Base-by-base conservation (phyloP, 2,797 vertebrate species). In the Gobionotothen gibberifrons region DNA sequence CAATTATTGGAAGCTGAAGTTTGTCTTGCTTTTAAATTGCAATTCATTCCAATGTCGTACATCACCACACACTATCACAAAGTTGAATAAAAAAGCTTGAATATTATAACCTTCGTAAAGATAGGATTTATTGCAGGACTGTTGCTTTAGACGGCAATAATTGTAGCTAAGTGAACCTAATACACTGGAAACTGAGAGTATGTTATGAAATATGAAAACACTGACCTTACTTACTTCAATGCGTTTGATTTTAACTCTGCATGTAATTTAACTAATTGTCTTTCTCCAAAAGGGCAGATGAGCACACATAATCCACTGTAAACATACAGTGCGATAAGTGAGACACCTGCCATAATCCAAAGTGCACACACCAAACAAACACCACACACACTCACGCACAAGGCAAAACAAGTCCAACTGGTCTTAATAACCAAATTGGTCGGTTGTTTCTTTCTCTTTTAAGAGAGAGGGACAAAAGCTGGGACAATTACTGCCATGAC, bases 371-470 rank as follows among this genome's bases (percentile, higher is more conserved):
- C 3, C 46, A 58, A 19, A 39, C 44, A 49, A 12, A 13, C 26
- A 26, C 26, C 22, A 13, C 22, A 67, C 21, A 26, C 9, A n/a
- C 15, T 40, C 14, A 52, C 14, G 29, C 17, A 68, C 8, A 70
- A 39, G 40, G 70, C 42, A 65, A 72, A 90, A 90, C 90, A 61
- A 76, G 92, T 87, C 54, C 4, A 85, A 92, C 89, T 3, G 70
- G 90, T 87, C 80, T 69, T 47, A 11, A 62, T 56, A 77, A 87
- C 68, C 36, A 79, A 79, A 78, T 67, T 62, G 74, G 48, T 81
- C 60, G 68, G 78, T 82, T 71, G 53, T 84, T 56, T 46, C 16
- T 36, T 65, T 77, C 80, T 69, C 57, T 86, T 84, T 80, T 32
- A 79, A 68, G 46, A 32, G 55, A 69, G 82, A 70, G 42, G 54